Evolutionary conservation across 2,113 vertebrate genomes (phyloP).

Genomic region (Noturus placidus): DNA sequence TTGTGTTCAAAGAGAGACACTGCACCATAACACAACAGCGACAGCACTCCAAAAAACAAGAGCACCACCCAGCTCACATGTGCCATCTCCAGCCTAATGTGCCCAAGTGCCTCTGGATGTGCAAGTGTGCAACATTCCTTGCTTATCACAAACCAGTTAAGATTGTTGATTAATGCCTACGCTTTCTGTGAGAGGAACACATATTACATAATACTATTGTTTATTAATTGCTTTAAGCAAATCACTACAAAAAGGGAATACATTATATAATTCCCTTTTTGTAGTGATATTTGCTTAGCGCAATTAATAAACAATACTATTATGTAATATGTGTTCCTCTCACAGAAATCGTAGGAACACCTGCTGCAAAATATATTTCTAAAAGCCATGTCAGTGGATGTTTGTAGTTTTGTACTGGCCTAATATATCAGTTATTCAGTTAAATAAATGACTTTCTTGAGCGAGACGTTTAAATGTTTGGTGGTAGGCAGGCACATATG

Average conservation of each 20-base stretch:
- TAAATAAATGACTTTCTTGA: conserved; percentile 36
- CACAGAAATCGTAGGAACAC: not conserved
- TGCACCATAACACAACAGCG: conserved; percentile 65
- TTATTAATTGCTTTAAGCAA: not conserved
- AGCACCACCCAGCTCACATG: conserved; percentile 65
- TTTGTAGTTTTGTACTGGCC: not conserved
- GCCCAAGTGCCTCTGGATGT: not conserved
- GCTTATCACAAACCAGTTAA: not conserved
- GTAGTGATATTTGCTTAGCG: not conserved
- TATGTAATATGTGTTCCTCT: not conserved
- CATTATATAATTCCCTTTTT: not conserved
- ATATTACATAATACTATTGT: not conserved
- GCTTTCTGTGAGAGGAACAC: not conserved
- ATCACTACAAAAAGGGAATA: not conserved
- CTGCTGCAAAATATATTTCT: not conserved
- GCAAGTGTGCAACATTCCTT: not conserved
- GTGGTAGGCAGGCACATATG: conserved; percentile 46
- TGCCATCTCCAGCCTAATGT: conserved; percentile 41
- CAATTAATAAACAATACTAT: not conserved
- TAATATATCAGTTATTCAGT: not conserved
- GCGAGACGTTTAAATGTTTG: not conserved
- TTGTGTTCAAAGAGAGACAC: conserved; percentile 55
- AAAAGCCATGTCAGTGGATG: not conserved
- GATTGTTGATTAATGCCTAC: not conserved
- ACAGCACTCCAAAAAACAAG: conserved; percentile 62